phyloP scores from a whole-genome alignment of 2,113 vertebrate genomes.

The Narcine bancroftii region DNA sequence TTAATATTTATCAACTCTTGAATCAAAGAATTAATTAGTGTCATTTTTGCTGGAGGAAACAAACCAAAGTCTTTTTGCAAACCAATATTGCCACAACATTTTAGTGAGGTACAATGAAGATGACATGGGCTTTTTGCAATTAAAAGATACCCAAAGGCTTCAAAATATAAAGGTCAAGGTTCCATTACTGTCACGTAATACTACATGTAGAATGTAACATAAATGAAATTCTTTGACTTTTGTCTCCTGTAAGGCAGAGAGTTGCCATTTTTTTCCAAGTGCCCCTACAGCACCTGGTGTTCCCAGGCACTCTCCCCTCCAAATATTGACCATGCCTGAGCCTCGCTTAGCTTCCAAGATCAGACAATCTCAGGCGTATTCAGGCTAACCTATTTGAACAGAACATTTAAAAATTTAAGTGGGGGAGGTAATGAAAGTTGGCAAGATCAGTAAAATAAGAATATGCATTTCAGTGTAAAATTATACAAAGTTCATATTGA shows the following conservation, averaged over 20 bases:
- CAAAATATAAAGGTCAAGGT: too few species aligned
- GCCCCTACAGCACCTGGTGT: too few species aligned
- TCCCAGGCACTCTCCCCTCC: too few species aligned
- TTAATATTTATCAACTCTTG: not conserved
- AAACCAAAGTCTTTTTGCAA: not conserved
- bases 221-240: too few species aligned
- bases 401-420: not conserved
- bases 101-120: not conserved
- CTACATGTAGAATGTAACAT: too few species aligned
- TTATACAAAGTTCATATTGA: not conserved
- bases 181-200: too few species aligned
- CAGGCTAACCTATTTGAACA: too few species aligned
- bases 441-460: not conserved
- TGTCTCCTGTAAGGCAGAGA: too few species aligned
- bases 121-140: not conserved
- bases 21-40: not conserved
- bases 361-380: too few species aligned
- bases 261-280: too few species aligned
- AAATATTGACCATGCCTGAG: too few species aligned
- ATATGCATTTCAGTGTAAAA: not conserved
- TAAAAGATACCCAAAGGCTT: not conserved
- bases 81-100: not conserved
- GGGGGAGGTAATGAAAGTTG: not conserved
- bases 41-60: not conserved
- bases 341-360: too few species aligned